Conservation (phyloP, 2,797 vertebrate genomes). For the Myotis myotis region DNA sequence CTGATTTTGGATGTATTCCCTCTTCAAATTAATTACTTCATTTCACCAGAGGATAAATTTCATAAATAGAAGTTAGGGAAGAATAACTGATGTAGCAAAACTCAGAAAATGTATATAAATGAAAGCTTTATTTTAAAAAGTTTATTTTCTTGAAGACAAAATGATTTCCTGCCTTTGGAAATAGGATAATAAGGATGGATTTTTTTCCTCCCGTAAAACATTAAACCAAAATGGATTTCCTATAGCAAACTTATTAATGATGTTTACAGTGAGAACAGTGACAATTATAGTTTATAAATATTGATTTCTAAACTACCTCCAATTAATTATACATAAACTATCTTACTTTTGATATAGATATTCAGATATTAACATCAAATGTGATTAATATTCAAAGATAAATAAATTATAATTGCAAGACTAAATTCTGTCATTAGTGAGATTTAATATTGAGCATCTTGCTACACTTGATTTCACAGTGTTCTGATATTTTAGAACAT, state of each 20-base stretch:
- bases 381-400: conserved; percentile 37
- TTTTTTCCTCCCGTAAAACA: not conserved
- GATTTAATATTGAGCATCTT: not conserved
- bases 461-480: conserved; percentile 4
- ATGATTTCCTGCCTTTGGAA: not conserved
- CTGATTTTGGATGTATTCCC: not conserved
- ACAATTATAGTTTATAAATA: conserved; percentile 20
- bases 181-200: not conserved
- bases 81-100: conserved; percentile 34
- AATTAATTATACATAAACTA: conserved; percentile 16
- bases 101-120: not conserved
- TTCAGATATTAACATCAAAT: not conserved
- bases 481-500: conserved; percentile 17
- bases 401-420: conserved; percentile 1
- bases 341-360: not conserved
- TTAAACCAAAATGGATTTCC: not conserved
- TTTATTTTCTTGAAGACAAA: not conserved
- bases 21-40: conserved; percentile 57
- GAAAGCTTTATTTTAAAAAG: not conserved
- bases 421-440: conserved; percentile 47
- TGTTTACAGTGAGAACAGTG: not conserved
- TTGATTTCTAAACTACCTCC: not conserved
- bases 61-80: not conserved
- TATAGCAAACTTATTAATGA: not conserved
- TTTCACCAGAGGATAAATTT: not conserved